Base-by-base conservation (phyloP, 1,140 invertebrate species). In the Potamilus streckersoni region DNA sequence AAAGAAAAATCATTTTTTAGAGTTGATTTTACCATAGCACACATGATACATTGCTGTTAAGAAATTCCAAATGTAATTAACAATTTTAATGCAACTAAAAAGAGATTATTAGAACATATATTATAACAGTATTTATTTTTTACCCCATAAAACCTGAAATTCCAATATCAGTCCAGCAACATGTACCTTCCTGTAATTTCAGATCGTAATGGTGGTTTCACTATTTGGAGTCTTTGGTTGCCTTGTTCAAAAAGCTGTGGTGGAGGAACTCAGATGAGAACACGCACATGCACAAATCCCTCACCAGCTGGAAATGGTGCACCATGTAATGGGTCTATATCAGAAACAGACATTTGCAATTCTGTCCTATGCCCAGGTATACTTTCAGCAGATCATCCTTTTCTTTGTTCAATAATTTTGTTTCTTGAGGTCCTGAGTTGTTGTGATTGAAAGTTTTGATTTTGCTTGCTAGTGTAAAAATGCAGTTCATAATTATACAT, bases 1-100 rank as follows among this genome's bases (percentile, higher is more conserved):
- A 92, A 79, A 87, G 89, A 67, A 92, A 92, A 85, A 89, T 85
- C 61, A 86, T 89, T 62, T 92, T 92, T 71, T 90, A 90, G 8
- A 91, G 87, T 84, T 86, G 88, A 77, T 92, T 92, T 76, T 86
- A 87, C 56, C 92, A 92, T 80, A 90, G 2, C 2, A 92, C 14
- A 91, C 93, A 23, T 94, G 95, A 1, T 85, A 91, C 79, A 84
- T 86, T 0, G 85, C 27, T 23, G n/a, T 16, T 31, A 23, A 6
- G 12, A n/a, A 38, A 38, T 58, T 69, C 14, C 12, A 57, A 5
- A 23, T 58, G 20, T 62, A 6, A 61, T 61, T 4, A 61, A 19
- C 60, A 61, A n/a, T 2, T 6, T 5, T 19, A 19, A 6, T 61
- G 17, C 60, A n/a, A 6, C 60, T 61, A 4, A 6, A 6, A 2